These are phyloP conservation scores for Pangasius macronema DNA, from an alignment of 2,797 vertebrate genomes.

Conservation along the genomic window DNA sequence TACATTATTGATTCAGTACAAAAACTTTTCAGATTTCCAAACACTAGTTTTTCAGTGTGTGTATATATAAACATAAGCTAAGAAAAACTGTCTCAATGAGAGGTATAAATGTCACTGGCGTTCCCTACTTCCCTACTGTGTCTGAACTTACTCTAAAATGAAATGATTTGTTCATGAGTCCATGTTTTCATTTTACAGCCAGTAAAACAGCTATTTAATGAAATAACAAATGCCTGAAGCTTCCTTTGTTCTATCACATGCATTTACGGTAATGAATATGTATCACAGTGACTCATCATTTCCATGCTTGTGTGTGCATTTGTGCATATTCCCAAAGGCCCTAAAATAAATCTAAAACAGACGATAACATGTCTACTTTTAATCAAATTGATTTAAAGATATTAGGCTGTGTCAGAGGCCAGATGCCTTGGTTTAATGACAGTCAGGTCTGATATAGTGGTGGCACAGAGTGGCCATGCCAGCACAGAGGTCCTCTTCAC, in stretches of 20 bases:
- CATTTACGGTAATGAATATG: slow-evolving; percentile 29
- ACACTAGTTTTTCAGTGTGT: too few species aligned
- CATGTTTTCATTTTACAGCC: slow-evolving; percentile 33
- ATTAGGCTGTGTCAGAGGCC: slow-evolving; percentile 56
- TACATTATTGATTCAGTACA: too few species aligned
- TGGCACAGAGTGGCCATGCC: slow-evolving; percentile 46
- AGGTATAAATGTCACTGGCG: neutral
- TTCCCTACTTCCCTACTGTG: slow-evolving; percentile 13
- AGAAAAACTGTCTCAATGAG: neutral
- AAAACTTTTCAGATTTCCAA: too few species aligned
- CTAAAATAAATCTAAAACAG: slow-evolving; percentile 50
- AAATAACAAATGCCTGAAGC: slow-evolving; percentile 21
- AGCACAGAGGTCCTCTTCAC: slow-evolving; percentile 56
- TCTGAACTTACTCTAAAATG: slow-evolving; percentile 8
- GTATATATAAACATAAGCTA: too few species aligned
- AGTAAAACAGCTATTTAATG: slow-evolving; percentile 27
- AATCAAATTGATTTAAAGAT: slow-evolving; percentile 63
- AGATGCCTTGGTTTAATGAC: slow-evolving; percentile 63
- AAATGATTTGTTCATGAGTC: slow-evolving; percentile 19
- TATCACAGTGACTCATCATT: neutral
- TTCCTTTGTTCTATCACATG: neutral
- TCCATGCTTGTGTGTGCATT: slow-evolving; percentile 6
- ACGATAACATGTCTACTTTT: slow-evolving; percentile 55
- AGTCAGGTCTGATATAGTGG: slow-evolving; percentile 51
- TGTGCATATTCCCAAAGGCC: neutral